Base-by-base conservation (phyloP, 2,797 vertebrate species). In the Chromobotia macracanthus region DNA sequence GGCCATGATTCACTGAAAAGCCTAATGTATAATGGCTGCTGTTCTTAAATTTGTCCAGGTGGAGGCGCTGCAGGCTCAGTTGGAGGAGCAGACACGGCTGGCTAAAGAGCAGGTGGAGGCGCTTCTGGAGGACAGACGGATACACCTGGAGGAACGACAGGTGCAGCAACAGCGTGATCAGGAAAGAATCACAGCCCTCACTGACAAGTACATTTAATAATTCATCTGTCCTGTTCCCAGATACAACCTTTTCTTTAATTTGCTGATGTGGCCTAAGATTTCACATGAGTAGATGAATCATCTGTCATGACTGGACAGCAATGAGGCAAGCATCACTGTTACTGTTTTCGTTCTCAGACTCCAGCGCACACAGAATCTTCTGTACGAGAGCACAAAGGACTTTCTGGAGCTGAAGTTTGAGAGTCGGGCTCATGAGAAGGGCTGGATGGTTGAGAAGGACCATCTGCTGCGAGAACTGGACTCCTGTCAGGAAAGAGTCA, bases 391-490 rank as follows among this genome's bases (percentile, higher is more conserved):
- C 87, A 99, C 96, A 12, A 95, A 88, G 90, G 96, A 99, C 84
- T 96, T 96, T 83, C 85, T 99, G 60, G 93, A 97, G 85, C 91
- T 97, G 0, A 97, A 95, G 88, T 97, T 94, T 88, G 94, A 96
- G 69, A 88, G 91, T 10, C 93, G 94, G 73, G 89, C 91, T 60
- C 93, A 93, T 5, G 97, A 99, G 90, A 97, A 96, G 82, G 86
- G 89, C 2, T 99, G 97, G 97, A 96, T 98, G 95, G 89, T 92
- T 61, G 97, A 99, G 90, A 99, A 96, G 87, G 97, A 99, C 85
- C 84, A 80, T 25, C 90, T 99, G 46, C 81, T 99, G 75, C 92
- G 89, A 83, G 92, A 94, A 35, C 87, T 98, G 67, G 93, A 95
- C 81, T 89, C 92, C 0, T 91, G 81, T 71, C 92, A 91, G 68